Percentiles rank a stretch among this genome's conserved stretches.
Evolutionary conservation across 2,888 invertebrate species (phyloP).

Genomic region (Drosophila mimetica): DNA sequence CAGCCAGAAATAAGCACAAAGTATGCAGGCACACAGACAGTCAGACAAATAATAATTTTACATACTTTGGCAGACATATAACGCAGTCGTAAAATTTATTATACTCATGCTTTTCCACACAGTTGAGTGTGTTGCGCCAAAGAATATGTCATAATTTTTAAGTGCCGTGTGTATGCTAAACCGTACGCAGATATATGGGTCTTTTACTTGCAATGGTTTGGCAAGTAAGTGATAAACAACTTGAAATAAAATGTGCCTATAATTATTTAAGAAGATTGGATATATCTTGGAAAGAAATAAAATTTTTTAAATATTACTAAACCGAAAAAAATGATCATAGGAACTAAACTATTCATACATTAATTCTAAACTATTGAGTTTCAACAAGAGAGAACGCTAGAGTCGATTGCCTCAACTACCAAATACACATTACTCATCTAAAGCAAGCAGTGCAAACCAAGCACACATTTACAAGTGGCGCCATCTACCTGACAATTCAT

Average conservation of each 20-base stretch:
- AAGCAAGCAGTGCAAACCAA: too few species aligned
- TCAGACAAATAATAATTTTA: slow-evolving; percentile 56
- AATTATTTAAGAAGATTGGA: not conserved
- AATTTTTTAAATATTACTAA: too few species aligned
- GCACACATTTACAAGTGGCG: too few species aligned
- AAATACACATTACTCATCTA: too few species aligned
- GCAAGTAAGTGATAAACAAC: slow-evolving; percentile 10
- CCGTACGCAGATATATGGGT: not conserved
- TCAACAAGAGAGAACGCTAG: too few species aligned
- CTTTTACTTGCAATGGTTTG: not conserved
- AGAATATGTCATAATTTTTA: slow-evolving; percentile 54
- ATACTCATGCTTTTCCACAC: slow-evolving; percentile 37
- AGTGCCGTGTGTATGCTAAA: slow-evolving; percentile 10
- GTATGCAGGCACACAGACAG: slow-evolving; percentile 34
- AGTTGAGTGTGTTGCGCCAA: slow-evolving; percentile 35
- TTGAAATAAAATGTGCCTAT: not conserved
- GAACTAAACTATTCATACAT: too few species aligned
- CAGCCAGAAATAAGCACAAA: slow-evolving; percentile 26
- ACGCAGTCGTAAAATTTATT: slow-evolving; percentile 47
- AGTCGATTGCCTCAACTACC: too few species aligned
- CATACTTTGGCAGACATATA: slow-evolving; percentile 50
- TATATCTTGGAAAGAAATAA: not conserved
- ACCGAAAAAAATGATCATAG: too few species aligned
- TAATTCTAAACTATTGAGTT: too few species aligned
- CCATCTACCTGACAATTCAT: too few species aligned